Conservation (phyloP, 2,888 invertebrate species). For the Torymus aiolomorphi region DNA sequence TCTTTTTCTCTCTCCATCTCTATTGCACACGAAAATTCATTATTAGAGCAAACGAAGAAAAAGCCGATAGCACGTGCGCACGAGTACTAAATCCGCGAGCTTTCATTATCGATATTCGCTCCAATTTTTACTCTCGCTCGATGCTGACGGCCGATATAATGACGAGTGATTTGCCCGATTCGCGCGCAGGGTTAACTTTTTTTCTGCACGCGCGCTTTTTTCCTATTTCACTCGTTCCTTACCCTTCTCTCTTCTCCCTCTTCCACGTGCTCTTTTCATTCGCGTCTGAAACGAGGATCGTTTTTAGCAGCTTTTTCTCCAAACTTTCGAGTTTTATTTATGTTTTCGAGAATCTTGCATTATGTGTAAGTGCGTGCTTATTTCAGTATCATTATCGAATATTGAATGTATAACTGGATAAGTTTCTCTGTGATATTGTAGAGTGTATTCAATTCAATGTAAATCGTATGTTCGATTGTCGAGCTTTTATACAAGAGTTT, state of each 20-base stretch:
- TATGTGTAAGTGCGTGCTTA: too few relatives aligned
- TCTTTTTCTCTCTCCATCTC: too few relatives aligned
- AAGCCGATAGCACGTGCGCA: not conserved
- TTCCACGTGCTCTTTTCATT: too few relatives aligned
- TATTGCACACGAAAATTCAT: not conserved
- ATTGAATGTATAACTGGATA: too few relatives aligned
- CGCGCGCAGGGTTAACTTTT: constrained; percentile 15
- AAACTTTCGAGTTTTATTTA: too few relatives aligned
- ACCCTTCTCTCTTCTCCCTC: not conserved
- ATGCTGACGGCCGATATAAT: not conserved
- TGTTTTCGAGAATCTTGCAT: too few relatives aligned
- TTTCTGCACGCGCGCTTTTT: not conserved
- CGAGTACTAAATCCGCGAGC: constrained; percentile 16
- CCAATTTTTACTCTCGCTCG: constrained; percentile 14
- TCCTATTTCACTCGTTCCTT: not conserved
- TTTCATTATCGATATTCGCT: constrained; percentile 34
- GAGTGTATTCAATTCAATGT: too few relatives aligned
- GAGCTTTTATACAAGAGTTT: too few relatives aligned
- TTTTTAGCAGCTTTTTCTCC: not conserved
- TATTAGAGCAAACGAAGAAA: constrained; percentile 11
- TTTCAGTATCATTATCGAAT: too few relatives aligned
- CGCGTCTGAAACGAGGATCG: too few relatives aligned
- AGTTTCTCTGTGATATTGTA: too few relatives aligned
- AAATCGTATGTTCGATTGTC: too few relatives aligned
- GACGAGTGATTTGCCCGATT: constrained; percentile 19